Evolutionary conservation across 2,888 invertebrate species (phyloP), one percentile per base, ranked within the genome.

Genomic region (Thalpophila matura): DNA sequence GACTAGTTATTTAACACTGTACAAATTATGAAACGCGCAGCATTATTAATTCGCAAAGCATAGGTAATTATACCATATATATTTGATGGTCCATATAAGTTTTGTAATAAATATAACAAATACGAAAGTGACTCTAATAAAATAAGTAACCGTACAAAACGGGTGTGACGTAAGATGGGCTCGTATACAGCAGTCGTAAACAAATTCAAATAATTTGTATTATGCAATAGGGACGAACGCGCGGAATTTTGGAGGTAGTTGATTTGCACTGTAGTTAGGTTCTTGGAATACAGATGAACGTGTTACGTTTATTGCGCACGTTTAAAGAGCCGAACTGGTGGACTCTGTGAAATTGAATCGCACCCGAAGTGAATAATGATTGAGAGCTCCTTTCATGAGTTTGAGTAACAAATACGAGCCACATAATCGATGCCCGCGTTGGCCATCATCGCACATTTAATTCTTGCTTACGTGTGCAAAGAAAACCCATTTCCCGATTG

Each of bases 11-110:
- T 22, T 40, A 43, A 43, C 24, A 45, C 33, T 42, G 16, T 37
- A 57, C 49, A 71, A 72, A 76, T 50, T 67, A 76, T 7, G 6
- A 79, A 81, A 70, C 55, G 82, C 87, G 67, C 66, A 83, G 83
- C 85, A 80, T 71, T 79, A 81, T 74, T 57, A 81, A 81, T 86
- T 88, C 89, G 89, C 89, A 56, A 74, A 78, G 89, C 88, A 81
- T 73, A n/a, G n/a, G n/a, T n/a, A 74, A 72, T 72, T 72, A 74
- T 53, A 33, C 64, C 62, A 74, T 60, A 61, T 60, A 61, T 49
- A 74, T 72, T 71, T 69, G 46, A 64, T 78, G 47, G 71, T 66
- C 49, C 61, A 62, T 54, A 54, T 61, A 77, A 72, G 66, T 82
- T 82, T 80, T 68, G 74, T 71, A 83, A 79, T 77, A 80, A 81